Evolutionary conservation across 2,113 vertebrate genomes (phyloP), one percentile per base, ranked within the genome.

Genomic region (Heloderma charlesbogerti): DNA sequence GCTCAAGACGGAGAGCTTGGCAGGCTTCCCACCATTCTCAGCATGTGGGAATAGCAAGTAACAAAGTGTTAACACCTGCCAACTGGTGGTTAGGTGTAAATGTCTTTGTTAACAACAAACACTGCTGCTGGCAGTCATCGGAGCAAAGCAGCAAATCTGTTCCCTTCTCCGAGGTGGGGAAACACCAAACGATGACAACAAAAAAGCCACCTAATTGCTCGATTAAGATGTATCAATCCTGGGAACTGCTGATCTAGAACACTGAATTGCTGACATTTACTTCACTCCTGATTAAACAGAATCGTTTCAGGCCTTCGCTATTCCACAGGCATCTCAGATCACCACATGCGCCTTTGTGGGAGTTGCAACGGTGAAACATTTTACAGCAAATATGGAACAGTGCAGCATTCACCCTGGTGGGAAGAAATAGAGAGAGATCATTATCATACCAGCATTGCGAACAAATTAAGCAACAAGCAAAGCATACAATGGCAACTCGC

Each of bases 21-120:
- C 99, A 99, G 97, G 60, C 97, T 97, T 98, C 98, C 99, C 99
- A 99, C 98, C 98, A 99, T 98, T 98, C 98, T 97, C 98, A 98
- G 98, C 98, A 98, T 98, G 98, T 98, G 98, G 98, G 98, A 98
- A 98, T 98, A 98, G 98, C 98, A 97, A 97, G 98, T 97, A 98
- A 97, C 98, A 98, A 96, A 98, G 97, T 98, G 98, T 98, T 98
- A 98, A 98, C 98, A 99, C 98, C 98, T 99, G 99, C 98, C 99
- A 99, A 98, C 98, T 99, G 98, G 98, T 98, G 98, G 98, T 98
- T 98, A 99, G 97, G 98, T 99, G 98, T 98, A 98, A 98, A 99
- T 98, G 98, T 99, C 98, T 99, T 98, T 99, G 99, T 99, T 99
- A 99, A 98, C 97, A 98, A 93, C 97, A 98, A 96, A 96, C 98